phyloP scores from a whole-genome alignment of 2,888 invertebrate species.

The Phasia obesa region DNA sequence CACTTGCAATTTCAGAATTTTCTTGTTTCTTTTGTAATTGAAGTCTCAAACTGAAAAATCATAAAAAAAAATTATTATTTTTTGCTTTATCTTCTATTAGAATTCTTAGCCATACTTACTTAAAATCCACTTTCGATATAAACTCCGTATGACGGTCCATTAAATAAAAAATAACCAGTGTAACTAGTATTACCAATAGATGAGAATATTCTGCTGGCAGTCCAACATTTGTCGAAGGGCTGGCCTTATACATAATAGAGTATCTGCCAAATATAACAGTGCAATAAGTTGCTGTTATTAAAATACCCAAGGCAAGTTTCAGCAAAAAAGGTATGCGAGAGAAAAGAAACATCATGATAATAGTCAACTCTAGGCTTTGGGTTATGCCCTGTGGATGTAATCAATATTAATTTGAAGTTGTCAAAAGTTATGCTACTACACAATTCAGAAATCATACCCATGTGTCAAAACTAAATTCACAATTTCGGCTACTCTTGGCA shows the following conservation, averaged over 20 bases:
- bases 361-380: slow-evolving; percentile 84
- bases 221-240: slow-evolving; percentile 88
- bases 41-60: slow-evolving; percentile 84
- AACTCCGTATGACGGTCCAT: slow-evolving; percentile 95
- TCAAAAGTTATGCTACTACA: too few relatives aligned
- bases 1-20: slow-evolving; percentile 91
- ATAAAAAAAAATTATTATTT: not conserved
- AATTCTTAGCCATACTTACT: slow-evolving; percentile 81
- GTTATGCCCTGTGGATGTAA: slow-evolving; percentile 81
- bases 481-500: slow-evolving; percentile 65
- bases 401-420: too few relatives aligned
- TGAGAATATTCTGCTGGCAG: slow-evolving; percentile 88
- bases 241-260: slow-evolving; percentile 84
- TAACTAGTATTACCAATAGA: slow-evolving; percentile 88
- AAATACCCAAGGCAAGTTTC: slow-evolving; percentile 88
- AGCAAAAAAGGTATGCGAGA: slow-evolving; percentile 92
- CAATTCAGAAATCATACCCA: slow-evolving; percentile 77
- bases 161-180: slow-evolving; percentile 91
- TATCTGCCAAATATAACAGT: slow-evolving; percentile 87
- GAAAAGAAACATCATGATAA: slow-evolving; percentile 90
- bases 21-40: slow-evolving; percentile 91
- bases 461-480: slow-evolving; percentile 79
- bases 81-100: too few relatives aligned
- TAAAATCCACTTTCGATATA: slow-evolving; percentile 92
- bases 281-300: slow-evolving; percentile 86